Base-by-base conservation (phyloP, 2,888 invertebrate species). In the Girardia tigrina region DNA sequence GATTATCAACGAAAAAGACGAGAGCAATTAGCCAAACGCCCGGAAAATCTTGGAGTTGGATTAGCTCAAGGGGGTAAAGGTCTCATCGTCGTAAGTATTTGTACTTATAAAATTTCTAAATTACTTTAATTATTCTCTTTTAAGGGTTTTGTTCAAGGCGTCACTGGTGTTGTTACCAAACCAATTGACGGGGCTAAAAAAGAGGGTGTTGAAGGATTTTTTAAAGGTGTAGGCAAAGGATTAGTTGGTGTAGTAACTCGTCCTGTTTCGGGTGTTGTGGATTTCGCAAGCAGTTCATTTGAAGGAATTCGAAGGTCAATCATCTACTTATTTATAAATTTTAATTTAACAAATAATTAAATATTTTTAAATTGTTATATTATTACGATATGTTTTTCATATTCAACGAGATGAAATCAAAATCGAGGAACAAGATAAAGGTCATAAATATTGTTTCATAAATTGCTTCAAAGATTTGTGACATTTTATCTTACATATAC, bases 211-310 rank as follows among this genome's bases (percentile, higher is more conserved):
- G 91, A 90, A 82, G 98, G 98, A 26, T 95, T 97, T 86, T 91
- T 93, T 85, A 92, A 91, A 86, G 95, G 95, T 82, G 76, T 95
- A 78, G 94, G 95, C 26, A 91, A 91, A 85, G 97, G 98, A 70
- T 89, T 97, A 78, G 90, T 97, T 78, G 98, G 98, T 8, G 88
- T 94, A 26, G 91, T 99, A 23, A 90, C 95, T 0, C 87, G 97
- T 73, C 98, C 98, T 28, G 91, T 94, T 23, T 84, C 85, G 77
- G 98, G 98, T n/a, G 90, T 97, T 77, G 91, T 98, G 73, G 98
- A 99, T 87, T 97, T 98, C 86, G 95, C 97, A 14, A 92, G 93
- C 82, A 93, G 93, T 78, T 94, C 95, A n/a, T 89, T 99, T 26
- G 76, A 76, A 76, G 76, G 76, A 42, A 75, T 76, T 4, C 29